A percentile compares a stretch with the other conserved stretches of the same genome.
Evolutionary conservation across 2,888 invertebrate species (phyloP).

Genomic region (Cryptocephalus primarius): DNA sequence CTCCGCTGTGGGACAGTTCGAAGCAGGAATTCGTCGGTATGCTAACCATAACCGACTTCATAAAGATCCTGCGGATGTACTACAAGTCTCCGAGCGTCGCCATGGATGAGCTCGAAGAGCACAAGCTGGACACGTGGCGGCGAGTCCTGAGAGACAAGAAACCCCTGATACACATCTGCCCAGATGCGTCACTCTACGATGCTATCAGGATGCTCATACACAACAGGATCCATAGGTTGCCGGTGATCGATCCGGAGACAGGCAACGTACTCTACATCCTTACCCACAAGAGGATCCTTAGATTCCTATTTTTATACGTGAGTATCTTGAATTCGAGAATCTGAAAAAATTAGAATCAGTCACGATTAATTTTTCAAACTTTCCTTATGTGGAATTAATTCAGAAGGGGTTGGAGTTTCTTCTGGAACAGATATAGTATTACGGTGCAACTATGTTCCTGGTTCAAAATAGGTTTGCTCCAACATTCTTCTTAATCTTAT

Average conservation of each 20-base stretch:
- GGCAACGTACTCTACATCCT: constrained; percentile 97
- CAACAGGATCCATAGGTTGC: constrained; percentile 92
- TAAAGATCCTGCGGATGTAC: constrained; percentile 95
- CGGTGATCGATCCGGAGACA: constrained; percentile 89
- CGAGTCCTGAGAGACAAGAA: constrained; percentile 79
- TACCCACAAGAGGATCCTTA: constrained; percentile 94
- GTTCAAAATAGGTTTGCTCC: too few relatives aligned
- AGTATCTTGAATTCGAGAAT: constrained; percentile 39
- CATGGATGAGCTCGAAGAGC: constrained; percentile 96
- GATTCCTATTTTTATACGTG: constrained; percentile 97
- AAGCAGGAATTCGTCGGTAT: constrained; percentile 93
- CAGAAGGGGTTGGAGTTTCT: too few relatives aligned
- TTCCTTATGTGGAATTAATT: too few relatives aligned
- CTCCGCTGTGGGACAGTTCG: constrained; percentile 93
- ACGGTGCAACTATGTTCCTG: too few relatives aligned
- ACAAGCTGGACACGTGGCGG: constrained; percentile 93
- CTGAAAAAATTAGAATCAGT: not conserved
- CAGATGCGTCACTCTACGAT: constrained; percentile 86
- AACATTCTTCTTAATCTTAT: too few relatives aligned
- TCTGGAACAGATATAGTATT: too few relatives aligned
- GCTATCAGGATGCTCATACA: constrained; percentile 87
- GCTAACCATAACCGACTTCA: constrained; percentile 99
- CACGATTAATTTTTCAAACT: too few relatives aligned
- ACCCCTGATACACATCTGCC: constrained; percentile 82
- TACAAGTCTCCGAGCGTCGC: constrained; percentile 86